Evolutionary conservation across 92 coral and sea anemone genomes (phyloP), one percentile per base, ranked within the genome.

Genomic region (Phymanthus crucifer): DNA sequence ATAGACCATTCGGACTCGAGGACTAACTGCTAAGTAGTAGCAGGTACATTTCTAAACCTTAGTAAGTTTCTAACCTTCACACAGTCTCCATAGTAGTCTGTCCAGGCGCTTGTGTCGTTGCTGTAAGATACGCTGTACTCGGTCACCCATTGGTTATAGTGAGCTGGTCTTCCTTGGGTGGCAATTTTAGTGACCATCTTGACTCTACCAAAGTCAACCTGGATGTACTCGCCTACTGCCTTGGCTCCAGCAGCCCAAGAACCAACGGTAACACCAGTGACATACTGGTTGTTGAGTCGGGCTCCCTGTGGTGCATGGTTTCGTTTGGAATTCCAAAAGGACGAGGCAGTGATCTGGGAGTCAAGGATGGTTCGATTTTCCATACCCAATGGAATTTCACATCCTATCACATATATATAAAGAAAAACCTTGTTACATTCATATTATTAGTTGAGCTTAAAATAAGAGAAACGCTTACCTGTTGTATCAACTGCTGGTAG

Each of bases 321-420:
- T 24, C 0, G 72, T 2, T 6, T 4, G 37, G 4, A 10, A 36
- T 1, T 0, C 4, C 0, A 0, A 14, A 13, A 2, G 1, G 75
- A 71, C 3, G 75, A 71, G 17, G 75, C 75, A 33, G 75, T 29
- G 75, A 71, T 71, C 47, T 71, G 75, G 21, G 37, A 34, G 47
- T 71, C 48, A 16, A n/a, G 19, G 45, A 71, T 71, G 13, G 43
- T 11, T 71, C 43, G 13, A 27, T 37, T 29, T 71, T 71, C 46
- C 54, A 71, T 71, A 4, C 75, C 75, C 16, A 71, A 52, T 16
- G 75, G 75, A 14, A 0, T 29, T 33, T 37, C 47, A 71, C 75
- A 71, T 23, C 48, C 75, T 71, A 36, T 21, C 7, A 14, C 26
- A 4, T n/a, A 21, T 0, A 50, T 1, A 24, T 7, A 54, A 54